Evolutionary conservation across 2,888 invertebrate genomes (phyloP).

Genomic region (Idaea biselata): DNA sequence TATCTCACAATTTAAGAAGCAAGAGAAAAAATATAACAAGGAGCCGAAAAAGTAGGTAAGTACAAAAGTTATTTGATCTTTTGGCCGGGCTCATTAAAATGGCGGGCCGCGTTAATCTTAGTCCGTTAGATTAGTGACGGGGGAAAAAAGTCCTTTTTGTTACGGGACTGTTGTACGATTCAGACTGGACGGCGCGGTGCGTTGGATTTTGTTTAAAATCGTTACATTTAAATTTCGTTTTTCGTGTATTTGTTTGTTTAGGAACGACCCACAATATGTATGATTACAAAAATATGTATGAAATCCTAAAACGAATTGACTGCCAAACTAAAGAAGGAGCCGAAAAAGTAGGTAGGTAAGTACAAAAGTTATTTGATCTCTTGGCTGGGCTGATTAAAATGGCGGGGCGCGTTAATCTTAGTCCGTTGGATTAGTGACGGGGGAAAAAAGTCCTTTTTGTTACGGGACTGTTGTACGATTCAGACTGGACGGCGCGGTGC

Average conservation of each 20-base stretch:
- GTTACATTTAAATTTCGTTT: too few relatives aligned
- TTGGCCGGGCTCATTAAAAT: conserved; percentile 33
- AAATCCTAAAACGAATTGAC: too few relatives aligned
- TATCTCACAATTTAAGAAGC: neutral
- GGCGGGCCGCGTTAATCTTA: conserved; percentile 34
- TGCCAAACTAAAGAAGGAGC: neutral
- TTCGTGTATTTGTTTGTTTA: too few relatives aligned
- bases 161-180: neutral
- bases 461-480: neutral
- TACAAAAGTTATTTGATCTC: conserved; percentile 39
- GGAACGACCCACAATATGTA: too few relatives aligned
- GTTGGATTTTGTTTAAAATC: too few relatives aligned
- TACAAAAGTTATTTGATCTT: conserved; percentile 39
- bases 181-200: too few relatives aligned
- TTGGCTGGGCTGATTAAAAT: conserved; percentile 33
- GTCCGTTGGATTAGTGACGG: conserved; percentile 22
- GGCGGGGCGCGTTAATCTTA: conserved; percentile 34
- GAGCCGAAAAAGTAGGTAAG: conserved; percentile 15
- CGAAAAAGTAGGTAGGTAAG: conserved; percentile 20
- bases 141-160: conserved; percentile 1
- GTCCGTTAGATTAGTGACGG: conserved; percentile 22
- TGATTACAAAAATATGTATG: too few relatives aligned
- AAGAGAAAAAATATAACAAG: neutral
- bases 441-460: conserved; percentile 4
- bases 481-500: too few relatives aligned